Percentiles rank a stretch among this genome's conserved stretches.
These are phyloP conservation scores for Salvator merianae DNA, from an alignment of 2,113 vertebrate species.

Conservation along the genomic window DNA sequence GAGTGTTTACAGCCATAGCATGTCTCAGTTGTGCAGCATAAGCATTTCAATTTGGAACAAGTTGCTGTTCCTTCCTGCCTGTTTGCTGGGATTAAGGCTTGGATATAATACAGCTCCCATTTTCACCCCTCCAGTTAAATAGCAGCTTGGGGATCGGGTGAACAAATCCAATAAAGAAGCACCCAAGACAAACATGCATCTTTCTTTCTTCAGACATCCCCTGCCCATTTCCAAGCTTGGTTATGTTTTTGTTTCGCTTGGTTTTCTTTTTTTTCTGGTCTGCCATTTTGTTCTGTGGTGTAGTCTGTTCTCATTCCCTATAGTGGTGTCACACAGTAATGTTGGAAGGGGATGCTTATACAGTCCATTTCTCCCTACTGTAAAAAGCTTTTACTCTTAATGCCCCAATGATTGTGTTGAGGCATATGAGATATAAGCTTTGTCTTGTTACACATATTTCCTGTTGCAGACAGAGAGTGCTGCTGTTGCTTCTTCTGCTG, in stretches of 20 bases:
- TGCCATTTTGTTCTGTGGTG: too few species aligned
- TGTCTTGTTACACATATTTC: background rate
- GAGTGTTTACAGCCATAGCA: background rate
- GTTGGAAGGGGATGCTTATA: background rate
- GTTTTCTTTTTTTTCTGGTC: too few species aligned
- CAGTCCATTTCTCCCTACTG: background rate
- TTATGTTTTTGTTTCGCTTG: background rate
- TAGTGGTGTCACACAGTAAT: background rate
- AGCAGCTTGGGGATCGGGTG: background rate
- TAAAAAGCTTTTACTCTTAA: background rate
- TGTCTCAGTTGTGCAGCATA: background rate
- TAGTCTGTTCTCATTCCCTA: too few species aligned
- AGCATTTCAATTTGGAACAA: conserved; percentile 1
- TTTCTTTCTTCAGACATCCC: background rate
- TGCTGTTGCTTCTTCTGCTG: background rate
- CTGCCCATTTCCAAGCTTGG: background rate
- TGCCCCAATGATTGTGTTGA: background rate
- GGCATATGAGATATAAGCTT: background rate
- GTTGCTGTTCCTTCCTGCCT: background rate
- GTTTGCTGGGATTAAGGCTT: background rate
- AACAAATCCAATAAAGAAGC: background rate
- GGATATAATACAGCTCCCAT: background rate
- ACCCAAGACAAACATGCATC: too few species aligned
- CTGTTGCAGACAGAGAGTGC: background rate
- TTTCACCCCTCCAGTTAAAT: background rate